Evolutionary conservation across 23 tunicate species (phyloP), one percentile per base, ranked within the genome.

Genomic region (Botrylloides violaceus): DNA sequence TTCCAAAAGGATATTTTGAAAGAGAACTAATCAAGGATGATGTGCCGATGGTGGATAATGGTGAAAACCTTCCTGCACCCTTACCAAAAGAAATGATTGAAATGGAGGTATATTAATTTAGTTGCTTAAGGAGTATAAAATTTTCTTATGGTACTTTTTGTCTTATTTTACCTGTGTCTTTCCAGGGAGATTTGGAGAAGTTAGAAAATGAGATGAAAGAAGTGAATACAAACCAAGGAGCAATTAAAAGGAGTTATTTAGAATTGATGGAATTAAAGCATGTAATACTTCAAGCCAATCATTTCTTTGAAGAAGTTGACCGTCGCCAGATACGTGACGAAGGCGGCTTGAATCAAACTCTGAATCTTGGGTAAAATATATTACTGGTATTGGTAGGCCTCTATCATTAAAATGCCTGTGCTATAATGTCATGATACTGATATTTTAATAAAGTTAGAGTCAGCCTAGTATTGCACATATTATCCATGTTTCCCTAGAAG

Each of bases 21-120:
- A 49, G 79, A 37, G 92, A 84, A 64, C 24, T 84, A 33, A 71
- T 71, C n/a, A 92, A 92, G 71, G 98, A 84, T 64, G 66, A 92
- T 61, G 71, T 85, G n/a, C 26, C 80, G 47, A 77, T 92, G 20
- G 80, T 57, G 38, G 98, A 92, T 47, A 80, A 84, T 76, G 86
- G 92, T 35, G 98, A 84, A 49, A 85, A 76, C 58, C 98, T 93
- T 24, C 39, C 62, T 32, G 93, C 98, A 49, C 98, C 98, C 55
- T 56, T 76, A 24, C 92, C 92, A 3, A 80, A 79, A 33, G 98
- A 92, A 55, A 84, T 80, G 92, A 80, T 80, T 60, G 92, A 84
- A 39, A 47, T 92, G 25, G 98, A 92, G 86, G 96, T 88, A 70
- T 0, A 19, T 20, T 15, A 28, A 24, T 60, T 60, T 28, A 20